Evolutionary conservation across 2,797 vertebrate genomes (phyloP).

Genomic region (Sebastes dallii): DNA sequence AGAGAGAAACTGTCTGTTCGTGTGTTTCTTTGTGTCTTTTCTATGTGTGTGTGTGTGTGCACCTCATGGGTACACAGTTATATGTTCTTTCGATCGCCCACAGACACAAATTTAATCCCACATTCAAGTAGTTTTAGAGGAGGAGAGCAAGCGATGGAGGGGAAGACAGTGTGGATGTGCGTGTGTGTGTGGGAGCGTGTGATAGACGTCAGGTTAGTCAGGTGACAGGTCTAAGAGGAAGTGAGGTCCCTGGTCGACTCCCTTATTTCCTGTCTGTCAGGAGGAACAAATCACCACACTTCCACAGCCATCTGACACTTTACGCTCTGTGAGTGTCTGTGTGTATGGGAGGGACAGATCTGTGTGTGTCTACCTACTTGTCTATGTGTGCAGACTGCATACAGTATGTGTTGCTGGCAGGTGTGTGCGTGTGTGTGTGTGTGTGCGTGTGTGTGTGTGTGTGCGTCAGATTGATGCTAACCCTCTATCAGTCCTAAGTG

Average conservation of each 20-base stretch:
- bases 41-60: not conserved
- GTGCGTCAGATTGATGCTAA: slow-evolving; percentile 25
- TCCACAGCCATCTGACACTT: slow-evolving; percentile 48
- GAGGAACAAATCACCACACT: slow-evolving; percentile 63
- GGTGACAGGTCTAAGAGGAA: slow-evolving; percentile 64
- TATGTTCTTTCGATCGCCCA: slow-evolving; percentile 9
- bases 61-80: not conserved
- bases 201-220: slow-evolving; percentile 67
- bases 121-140: slow-evolving; percentile 7
- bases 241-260: slow-evolving; percentile 67
- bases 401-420: slow-evolving; percentile 15
- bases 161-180: not conserved
- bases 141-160: not conserved
- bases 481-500: slow-evolving; percentile 39
- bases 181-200: slow-evolving; percentile 27
- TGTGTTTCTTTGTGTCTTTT: not conserved
- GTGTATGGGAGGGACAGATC: not conserved
- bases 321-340: slow-evolving; percentile 1
- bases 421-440: slow-evolving; percentile 12
- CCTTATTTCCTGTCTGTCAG: slow-evolving; percentile 76
- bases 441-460: not conserved
- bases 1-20: not conserved
- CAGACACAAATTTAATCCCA: slow-evolving; percentile 37
- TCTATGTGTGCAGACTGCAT: slow-evolving; percentile 33
- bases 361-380: slow-evolving; percentile 1